Evolutionary conservation across 2,113 vertebrate species (phyloP).

Genomic region (Acrocephalus kingi): DNA sequence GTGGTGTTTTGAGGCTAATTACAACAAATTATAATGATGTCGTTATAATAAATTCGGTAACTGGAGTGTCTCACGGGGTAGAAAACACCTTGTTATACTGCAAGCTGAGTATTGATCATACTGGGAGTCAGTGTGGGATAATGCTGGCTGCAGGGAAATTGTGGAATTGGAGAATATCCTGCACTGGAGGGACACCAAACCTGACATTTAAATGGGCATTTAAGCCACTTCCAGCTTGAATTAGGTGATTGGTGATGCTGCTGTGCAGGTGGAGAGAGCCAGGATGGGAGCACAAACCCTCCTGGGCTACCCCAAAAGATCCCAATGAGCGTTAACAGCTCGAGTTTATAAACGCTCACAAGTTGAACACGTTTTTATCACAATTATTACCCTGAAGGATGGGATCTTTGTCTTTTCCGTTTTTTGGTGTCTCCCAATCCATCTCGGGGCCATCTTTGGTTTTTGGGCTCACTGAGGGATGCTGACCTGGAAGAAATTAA

Average conservation of each 20-base stretch:
- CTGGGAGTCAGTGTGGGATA: no score
- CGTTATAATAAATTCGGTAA: background rate
- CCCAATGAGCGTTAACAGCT: background rate
- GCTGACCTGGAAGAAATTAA: fast-evolving
- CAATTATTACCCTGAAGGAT: background rate
- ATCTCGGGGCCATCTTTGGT: background rate
- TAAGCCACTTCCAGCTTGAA: background rate
- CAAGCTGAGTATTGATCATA: background rate
- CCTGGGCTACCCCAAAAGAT: background rate
- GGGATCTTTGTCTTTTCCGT: fast-evolving
- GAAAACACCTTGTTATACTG: fast-evolving
- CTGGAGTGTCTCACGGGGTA: fast-evolving
- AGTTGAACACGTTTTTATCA: background rate
- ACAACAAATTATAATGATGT: background rate
- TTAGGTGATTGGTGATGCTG: background rate
- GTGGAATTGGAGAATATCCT: background rate
- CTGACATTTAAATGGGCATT: background rate
- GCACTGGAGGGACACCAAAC: fast-evolving
- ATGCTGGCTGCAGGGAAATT: background rate
- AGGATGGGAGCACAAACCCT: background rate
- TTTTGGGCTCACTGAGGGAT: background rate
- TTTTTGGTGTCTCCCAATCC: background rate
- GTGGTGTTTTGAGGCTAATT: background rate
- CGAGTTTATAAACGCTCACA: background rate
- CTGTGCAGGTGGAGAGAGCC: background rate